phyloP scores from a whole-genome alignment of 1,140 invertebrate genomes.

The Neotoxoptera formosana region DNA sequence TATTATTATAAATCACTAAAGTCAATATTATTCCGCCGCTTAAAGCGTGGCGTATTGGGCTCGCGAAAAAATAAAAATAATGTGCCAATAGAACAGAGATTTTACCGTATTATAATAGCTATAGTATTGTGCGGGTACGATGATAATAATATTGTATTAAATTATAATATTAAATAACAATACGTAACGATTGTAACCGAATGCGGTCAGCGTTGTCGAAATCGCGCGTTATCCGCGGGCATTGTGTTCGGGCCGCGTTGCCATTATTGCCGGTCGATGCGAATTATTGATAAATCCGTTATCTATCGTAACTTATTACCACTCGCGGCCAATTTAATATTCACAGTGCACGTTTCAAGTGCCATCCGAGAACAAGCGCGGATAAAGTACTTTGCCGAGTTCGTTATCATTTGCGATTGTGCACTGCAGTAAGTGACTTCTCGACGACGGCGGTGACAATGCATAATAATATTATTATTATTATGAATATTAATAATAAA shows the following conservation, averaged over 20 bases:
- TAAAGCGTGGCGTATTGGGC: not conserved
- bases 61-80: not conserved
- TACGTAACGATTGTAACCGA: not conserved
- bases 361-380: not conserved
- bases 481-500: not conserved
- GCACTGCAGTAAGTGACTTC: not conserved
- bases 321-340: not conserved
- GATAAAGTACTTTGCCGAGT: not conserved
- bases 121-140: not conserved
- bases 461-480: not conserved
- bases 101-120: not conserved
- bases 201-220: not conserved
- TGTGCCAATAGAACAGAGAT: not conserved
- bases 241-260: not conserved
- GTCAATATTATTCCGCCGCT: not conserved
- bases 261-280: not conserved
- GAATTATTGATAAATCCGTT: not conserved
- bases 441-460: not conserved
- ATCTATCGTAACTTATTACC: constrained; percentile 5
- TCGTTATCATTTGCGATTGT: not conserved
- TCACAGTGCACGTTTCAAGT: not conserved
- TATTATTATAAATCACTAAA: not conserved
- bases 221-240: not conserved
- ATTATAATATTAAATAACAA: too few relatives aligned
- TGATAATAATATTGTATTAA: not conserved